These are phyloP conservation scores for Aphelenchoides besseyi DNA, from an alignment of 1,140 invertebrate genomes.

Conservation along the genomic window DNA sequence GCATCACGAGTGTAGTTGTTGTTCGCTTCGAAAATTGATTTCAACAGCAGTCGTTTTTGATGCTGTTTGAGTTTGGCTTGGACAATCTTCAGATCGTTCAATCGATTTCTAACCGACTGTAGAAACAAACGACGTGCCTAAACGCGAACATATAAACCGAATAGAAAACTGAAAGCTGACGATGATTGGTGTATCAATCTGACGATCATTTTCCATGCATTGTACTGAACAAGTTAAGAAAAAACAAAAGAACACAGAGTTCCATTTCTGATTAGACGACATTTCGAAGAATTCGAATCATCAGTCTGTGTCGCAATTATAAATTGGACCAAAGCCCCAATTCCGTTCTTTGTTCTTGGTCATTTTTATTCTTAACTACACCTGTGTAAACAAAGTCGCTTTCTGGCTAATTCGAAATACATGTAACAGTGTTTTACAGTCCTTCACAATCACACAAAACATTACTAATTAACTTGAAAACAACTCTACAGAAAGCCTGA, in stretches of 20 bases:
- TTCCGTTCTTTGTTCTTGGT: not conserved
- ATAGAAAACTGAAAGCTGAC: no score
- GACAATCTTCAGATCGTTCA: not conserved
- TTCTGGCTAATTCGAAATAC: not conserved
- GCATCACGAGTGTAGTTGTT: not conserved
- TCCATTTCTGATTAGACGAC: not conserved
- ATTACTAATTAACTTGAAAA: no score
- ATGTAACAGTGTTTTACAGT: no score
- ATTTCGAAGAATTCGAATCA: not conserved
- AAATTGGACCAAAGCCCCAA: not conserved
- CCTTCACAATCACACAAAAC: no score
- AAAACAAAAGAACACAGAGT: no score
- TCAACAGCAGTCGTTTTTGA: slow-evolving; percentile 6
- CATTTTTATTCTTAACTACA: not conserved
- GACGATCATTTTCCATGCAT: not conserved
- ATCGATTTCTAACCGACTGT: not conserved
- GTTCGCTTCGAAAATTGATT: not conserved
- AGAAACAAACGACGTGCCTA: slow-evolving; percentile 6
- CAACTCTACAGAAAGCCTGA: no score
- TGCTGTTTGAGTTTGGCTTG: not conserved
- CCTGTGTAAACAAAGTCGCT: not conserved
- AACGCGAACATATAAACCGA: no score
- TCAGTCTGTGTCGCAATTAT: not conserved
- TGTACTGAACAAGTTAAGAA: not conserved
- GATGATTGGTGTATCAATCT: no score